Evolutionary conservation across 2,888 invertebrate genomes (phyloP).

Genomic region (Drosophila diplacantha): DNA sequence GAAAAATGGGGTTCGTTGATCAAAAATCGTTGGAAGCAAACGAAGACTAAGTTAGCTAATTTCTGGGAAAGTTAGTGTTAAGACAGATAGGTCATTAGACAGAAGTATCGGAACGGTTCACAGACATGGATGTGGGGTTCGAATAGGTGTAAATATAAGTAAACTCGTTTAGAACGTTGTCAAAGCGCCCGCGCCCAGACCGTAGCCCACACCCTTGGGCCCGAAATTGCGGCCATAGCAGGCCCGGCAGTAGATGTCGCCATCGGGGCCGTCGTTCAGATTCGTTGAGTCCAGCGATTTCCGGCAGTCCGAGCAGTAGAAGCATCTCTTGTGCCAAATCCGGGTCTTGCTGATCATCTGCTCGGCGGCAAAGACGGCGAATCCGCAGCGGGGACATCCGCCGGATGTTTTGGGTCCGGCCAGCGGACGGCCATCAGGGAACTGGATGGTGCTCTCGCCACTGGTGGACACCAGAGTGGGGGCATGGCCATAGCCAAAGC

Average conservation of each 20-base stretch:
- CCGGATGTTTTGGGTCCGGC: conserved; percentile 86
- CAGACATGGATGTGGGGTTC: conserved; percentile 35
- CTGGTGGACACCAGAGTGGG: conserved; percentile 89
- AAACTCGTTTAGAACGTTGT: conserved; percentile 88
- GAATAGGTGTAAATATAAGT: conserved; percentile 4
- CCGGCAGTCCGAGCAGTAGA: conserved; percentile 92
- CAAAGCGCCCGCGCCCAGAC: conserved; percentile 92
- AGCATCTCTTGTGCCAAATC: conserved; percentile 95
- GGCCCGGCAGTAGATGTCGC: conserved; percentile 94
- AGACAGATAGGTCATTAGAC: conserved; percentile 39
- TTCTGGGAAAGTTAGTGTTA: conserved; percentile 34
- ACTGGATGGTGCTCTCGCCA: conserved; percentile 84
- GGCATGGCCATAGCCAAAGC: conserved; percentile 91
- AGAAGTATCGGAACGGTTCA: conserved; percentile 53
- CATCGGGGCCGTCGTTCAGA: conserved; percentile 93
- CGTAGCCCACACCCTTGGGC: conserved; percentile 93
- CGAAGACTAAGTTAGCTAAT: conserved; percentile 70
- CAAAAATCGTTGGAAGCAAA: conserved; percentile 72
- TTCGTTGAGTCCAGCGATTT: conserved; percentile 94
- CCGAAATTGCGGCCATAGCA: conserved; percentile 93
- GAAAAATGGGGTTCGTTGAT: conserved; percentile 66
- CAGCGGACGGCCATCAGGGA: conserved; percentile 85
- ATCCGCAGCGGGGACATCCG: conserved; percentile 92
- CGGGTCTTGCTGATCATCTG: conserved; percentile 96
- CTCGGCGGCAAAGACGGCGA: conserved; percentile 96